Evolutionary conservation across 2,797 vertebrate species (phyloP), one percentile per base, ranked within the genome.

Genomic region (Meda fulgida): DNA sequence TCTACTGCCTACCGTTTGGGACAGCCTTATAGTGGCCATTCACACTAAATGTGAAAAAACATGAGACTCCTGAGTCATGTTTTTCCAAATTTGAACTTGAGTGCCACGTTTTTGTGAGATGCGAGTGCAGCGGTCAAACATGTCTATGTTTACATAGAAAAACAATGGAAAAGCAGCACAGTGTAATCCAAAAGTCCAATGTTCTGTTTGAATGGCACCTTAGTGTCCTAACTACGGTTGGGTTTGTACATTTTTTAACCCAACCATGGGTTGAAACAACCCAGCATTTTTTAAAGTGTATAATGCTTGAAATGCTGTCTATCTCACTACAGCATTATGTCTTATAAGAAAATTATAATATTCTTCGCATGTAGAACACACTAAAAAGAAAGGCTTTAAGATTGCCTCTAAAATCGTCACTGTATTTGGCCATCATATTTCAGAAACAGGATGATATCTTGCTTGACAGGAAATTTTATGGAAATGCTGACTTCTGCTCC

Each of bases 401-500:
- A 84, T 51, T 69, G 9, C 43, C 71, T 26, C 40, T 19, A 26
- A 36, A 9, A n/a, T 55, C 26, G 19, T 46, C 71, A 53, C 9
- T 70, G 73, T 36, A 70, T 84, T 77, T 70, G 36, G n/a, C 65
- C 63, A 43, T 78, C 38, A 53, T 84, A 78, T 70, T 84, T n/a
- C 36, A 84, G 29, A 79, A 84, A 71, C 66, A 53, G n/a, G 73
- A 48, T 60, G 53, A 84, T 79, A 84, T 84, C 76, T 60, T 71
- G 53, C 53, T 70, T 84, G 76, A 84, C 83, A 38, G 38, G 66
- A 79, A 71, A 71, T 79, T 71, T 84, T 79, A 78, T 79, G 83
- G 83, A 84, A 84, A 72, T 63, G 76, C 83, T 84, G 83, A 84
- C 83, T 79, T 84, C 51, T 72, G 83, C 76, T 84, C 48, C 2